phyloP scores from a whole-genome alignment of 2,797 vertebrate species.

The Bradypodion ventrale region DNA sequence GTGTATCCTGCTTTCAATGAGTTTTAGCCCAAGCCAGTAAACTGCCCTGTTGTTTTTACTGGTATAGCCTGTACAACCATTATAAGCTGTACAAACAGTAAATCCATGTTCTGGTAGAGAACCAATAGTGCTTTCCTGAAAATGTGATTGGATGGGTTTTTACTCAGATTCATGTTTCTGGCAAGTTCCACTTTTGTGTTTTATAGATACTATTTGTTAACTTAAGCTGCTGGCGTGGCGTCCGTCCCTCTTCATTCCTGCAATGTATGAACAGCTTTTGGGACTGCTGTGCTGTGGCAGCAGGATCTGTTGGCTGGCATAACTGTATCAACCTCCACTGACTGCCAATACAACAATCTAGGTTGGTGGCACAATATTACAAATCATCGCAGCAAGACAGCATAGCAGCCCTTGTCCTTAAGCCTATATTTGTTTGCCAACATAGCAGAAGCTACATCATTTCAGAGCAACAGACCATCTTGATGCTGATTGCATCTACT shows the following conservation, averaged over 20 bases:
- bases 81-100: neutral
- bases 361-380: neutral
- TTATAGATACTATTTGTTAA: neutral
- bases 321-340: neutral
- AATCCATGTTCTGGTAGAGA: neutral
- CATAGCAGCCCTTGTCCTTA: neutral
- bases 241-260: neutral
- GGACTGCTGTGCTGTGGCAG: neutral
- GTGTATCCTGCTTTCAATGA: too few species aligned
- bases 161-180: neutral
- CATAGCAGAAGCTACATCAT: neutral
- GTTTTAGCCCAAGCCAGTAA: too few species aligned
- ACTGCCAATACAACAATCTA: neutral
- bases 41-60: neutral
- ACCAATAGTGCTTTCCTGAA: neutral
- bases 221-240: neutral
- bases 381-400: neutral
- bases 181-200: too few species aligned
- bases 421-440: neutral
- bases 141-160: neutral
- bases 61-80: neutral
- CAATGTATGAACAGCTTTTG: neutral
- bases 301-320: neutral
- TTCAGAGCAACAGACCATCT: neutral
- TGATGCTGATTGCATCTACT: too few species aligned